Evolutionary conservation across 1,140 invertebrate species (phyloP), one percentile per base, ranked within the genome.

Genomic region (Hesperophylax magnus): DNA sequence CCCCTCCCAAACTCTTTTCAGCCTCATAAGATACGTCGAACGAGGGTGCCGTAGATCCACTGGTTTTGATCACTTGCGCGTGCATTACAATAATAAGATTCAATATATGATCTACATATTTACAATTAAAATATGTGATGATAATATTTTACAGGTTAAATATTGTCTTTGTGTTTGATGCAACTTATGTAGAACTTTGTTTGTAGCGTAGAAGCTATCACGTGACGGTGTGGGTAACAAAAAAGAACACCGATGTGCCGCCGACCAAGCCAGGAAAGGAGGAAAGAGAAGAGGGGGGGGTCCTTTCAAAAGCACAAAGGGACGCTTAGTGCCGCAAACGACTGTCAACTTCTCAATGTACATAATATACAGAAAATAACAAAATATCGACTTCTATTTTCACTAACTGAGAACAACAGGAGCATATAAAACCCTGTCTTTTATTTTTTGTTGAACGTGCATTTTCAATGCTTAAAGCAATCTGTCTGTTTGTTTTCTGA

Each of bases 261-360:
- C 9, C 56, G 56, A 58, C 56, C 56, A 58, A 8, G 5, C n/a
- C n/a, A n/a, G 56, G n/a, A n/a, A 20, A 18, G 56, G 6, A 20
- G 20, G 56, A n/a, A 5, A 22, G 39, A 2, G 39, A 14, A 15
- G 18, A 15, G 18, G n/a, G n/a, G n/a, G 20, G n/a, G 58, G 0
- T 24, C 58, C 58, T 22, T 61, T 61, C 58, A 61, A 20, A 24
- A 20, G 18, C 58, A 61, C 58, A 61, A 61, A 61, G 58, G 58
- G 24, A 20, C 24, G 20, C 58, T 61, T 61, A 61, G 18, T 61
- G 15, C 20, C 20, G 58, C 58, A 61, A 61, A 18, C 58, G 58
- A 61, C 58, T 20, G 58, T 61, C 58, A 61, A 61, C 58, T 20
- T 15, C 58, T 61, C 58, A 22, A 61, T 24, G 18, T 61, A 47